Conservation (phyloP, 2,888 invertebrate genomes). For the Xestia sexstrigata region DNA sequence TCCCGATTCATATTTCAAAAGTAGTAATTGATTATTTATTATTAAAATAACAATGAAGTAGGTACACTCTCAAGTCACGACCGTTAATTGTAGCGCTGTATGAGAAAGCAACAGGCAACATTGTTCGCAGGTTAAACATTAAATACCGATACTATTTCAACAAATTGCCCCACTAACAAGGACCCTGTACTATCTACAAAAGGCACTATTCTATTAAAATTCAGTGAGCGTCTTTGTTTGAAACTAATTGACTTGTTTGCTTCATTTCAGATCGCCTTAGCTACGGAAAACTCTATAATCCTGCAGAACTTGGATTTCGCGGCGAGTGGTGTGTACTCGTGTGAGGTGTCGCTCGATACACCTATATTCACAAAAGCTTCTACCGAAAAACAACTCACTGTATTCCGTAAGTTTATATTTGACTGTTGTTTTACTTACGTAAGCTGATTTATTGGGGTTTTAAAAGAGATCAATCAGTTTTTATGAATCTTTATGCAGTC, state of each 20-base stretch:
- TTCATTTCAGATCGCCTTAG: conserved; percentile 91
- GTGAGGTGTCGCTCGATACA: conserved; percentile 93
- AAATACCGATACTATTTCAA: conserved; percentile 18
- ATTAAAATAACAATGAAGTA: conserved; percentile 2
- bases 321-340: conserved; percentile 93
- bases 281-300: conserved; percentile 93
- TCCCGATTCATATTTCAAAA: conserved; percentile 1
- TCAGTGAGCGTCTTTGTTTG: conserved; percentile 22
- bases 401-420: conserved; percentile 92
- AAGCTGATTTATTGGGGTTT: conserved; percentile 1
- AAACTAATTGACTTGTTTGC: conserved; percentile 54
- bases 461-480: conserved; percentile 24
- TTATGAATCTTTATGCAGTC: background rate
- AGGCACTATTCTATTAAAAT: conserved; percentile 34
- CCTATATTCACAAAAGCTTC: conserved; percentile 94
- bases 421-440: background rate
- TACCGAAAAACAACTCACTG: conserved; percentile 92
- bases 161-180: conserved; percentile 15
- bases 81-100: background rate
- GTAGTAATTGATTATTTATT: background rate
- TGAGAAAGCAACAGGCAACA: conserved; percentile 23
- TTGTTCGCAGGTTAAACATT: conserved; percentile 1
- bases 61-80: background rate
- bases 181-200: conserved; percentile 24
- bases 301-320: conserved; percentile 93